phyloP scores from a whole-genome alignment of 2,888 invertebrate genomes.

The Nemotelus pantherinus region DNA sequence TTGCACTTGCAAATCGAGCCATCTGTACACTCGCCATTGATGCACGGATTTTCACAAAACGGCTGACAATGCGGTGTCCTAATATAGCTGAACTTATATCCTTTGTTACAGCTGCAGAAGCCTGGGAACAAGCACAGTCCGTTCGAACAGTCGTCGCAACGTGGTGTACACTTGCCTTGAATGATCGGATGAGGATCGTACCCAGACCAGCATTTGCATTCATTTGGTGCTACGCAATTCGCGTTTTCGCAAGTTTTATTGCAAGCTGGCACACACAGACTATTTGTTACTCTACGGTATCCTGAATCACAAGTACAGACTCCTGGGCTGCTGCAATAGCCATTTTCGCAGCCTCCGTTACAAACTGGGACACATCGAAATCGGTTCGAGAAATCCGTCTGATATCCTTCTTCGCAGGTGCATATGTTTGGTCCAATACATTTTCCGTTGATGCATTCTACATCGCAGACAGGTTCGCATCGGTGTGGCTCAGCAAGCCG shows the following conservation, averaged over 20 bases:
- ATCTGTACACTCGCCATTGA: constrained; percentile 51
- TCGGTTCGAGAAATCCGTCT: constrained; percentile 27
- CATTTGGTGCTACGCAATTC: constrained; percentile 56
- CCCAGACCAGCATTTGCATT: constrained; percentile 67
- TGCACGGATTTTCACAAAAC: constrained; percentile 30
- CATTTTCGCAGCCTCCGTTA: constrained; percentile 66
- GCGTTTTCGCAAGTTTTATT: constrained; percentile 53
- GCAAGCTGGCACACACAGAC: constrained; percentile 44
- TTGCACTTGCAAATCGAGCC: constrained; percentile 58
- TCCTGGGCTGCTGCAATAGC: constrained; percentile 57
- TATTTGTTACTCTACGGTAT: constrained; percentile 54
- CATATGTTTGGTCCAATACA: constrained; percentile 70
- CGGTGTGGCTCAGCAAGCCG: constrained; percentile 15
- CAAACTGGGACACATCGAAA: constrained; percentile 66
- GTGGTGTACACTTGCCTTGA: constrained; percentile 56
- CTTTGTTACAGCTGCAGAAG: constrained; percentile 52
- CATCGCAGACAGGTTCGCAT: constrained; percentile 62
- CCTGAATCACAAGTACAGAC: constrained; percentile 66
- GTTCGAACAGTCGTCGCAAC: constrained; percentile 57
- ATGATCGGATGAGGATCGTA: constrained; percentile 53
- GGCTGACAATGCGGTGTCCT: constrained; percentile 50
- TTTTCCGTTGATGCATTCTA: constrained; percentile 63
- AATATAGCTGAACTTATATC: constrained; percentile 51
- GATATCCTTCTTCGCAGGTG: constrained; percentile 67
- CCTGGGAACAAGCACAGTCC: constrained; percentile 61